phyloP scores from a whole-genome alignment of 2,797 vertebrate species.

The Silurus aristotelis region DNA sequence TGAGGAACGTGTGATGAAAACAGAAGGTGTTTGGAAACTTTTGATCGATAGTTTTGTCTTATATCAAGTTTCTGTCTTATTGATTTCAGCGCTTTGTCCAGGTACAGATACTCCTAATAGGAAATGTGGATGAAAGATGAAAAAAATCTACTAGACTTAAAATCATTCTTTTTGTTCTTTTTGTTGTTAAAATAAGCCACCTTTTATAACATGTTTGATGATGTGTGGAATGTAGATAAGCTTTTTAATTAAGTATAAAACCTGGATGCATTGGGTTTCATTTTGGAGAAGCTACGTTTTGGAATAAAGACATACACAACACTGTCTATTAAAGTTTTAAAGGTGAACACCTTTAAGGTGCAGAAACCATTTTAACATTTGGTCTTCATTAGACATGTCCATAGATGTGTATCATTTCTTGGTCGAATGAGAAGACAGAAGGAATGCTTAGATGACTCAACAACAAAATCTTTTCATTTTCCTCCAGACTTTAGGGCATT shows the following conservation, averaged over 20 bases:
- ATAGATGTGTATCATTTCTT: background rate
- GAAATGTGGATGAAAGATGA: background rate
- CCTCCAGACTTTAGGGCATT: too few relatives aligned
- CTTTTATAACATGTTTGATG: background rate
- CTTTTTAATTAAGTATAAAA: background rate
- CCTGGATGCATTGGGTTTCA: background rate
- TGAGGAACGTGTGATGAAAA: background rate
- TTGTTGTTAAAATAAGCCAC: background rate
- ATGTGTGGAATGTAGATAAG: background rate
- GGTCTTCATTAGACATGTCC: background rate
- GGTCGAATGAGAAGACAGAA: too few relatives aligned
- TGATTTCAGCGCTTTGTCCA: background rate
- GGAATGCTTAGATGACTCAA: too few relatives aligned
- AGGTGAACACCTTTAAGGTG: too few relatives aligned
- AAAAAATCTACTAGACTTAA: background rate
- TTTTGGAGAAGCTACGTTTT: background rate
- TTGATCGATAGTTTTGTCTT: background rate
- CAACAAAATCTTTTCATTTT: too few relatives aligned
- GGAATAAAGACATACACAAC: background rate
- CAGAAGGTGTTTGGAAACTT: background rate
- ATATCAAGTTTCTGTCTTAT: background rate
- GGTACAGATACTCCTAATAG: background rate
- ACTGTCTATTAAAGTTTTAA: background rate
- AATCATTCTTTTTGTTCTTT: background rate
- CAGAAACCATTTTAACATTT: background rate